phyloP scores from a whole-genome alignment of 2,113 vertebrate species.

The Orthonyx spaldingii region DNA sequence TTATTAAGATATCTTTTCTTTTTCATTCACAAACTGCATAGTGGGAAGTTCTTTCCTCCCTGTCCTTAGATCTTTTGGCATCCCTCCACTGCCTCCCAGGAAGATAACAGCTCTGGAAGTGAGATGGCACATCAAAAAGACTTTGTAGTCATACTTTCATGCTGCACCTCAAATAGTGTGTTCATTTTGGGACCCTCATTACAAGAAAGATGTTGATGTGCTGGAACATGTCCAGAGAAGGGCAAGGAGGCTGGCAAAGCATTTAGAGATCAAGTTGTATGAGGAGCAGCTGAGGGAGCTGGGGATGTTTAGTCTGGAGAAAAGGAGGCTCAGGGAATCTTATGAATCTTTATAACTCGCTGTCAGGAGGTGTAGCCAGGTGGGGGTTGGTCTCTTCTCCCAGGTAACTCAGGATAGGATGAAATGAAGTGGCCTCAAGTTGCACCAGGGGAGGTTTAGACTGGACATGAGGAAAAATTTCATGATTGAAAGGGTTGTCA shows the following conservation, averaged over 20 bases:
- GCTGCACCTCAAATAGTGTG: neutral
- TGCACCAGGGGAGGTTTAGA: neutral
- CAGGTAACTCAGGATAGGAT: neutral
- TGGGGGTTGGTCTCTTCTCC: rapidly evolving
- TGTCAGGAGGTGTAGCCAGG: neutral
- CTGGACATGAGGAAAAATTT: neutral
- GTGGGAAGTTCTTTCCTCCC: neutral
- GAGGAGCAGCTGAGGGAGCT: neutral
- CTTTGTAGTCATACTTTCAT: neutral
- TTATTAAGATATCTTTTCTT: neutral
- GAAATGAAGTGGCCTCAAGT: neutral
- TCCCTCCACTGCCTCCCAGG: neutral
- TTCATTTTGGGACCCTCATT: neutral
- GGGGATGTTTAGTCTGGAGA: neutral
- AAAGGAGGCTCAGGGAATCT: neutral
- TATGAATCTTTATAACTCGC: neutral
- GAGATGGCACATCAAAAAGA: neutral
- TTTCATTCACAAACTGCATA: neutral
- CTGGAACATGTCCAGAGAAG: neutral
- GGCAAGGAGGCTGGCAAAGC: neutral
- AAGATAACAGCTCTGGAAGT: neutral
- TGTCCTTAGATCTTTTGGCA: neutral
- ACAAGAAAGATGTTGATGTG: neutral
- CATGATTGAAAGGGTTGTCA: neutral
- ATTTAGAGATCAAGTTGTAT: neutral